Evolutionary conservation across 1,140 invertebrate genomes (phyloP), one percentile per base, ranked within the genome.

Genomic region (Aphelinus certus): DNA sequence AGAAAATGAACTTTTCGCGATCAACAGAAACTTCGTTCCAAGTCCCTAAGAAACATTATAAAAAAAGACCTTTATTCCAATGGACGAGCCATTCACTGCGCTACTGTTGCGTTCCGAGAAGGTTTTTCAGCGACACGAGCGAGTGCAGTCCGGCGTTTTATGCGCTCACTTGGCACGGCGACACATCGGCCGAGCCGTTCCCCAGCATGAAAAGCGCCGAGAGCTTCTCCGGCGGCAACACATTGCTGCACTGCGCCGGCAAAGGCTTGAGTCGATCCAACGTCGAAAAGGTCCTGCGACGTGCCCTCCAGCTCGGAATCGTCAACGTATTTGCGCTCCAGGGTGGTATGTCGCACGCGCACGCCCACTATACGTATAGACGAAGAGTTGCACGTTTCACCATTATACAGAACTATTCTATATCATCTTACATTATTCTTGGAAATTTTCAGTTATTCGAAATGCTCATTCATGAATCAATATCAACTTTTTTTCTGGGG

Each of bases 261-360:
- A 78, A 57, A 5, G 66, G 64, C 42, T 73, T 83, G 45, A 83
- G 69, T 9, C 7, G 64, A 0, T 10, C 61, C 2, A 71, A 81
- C 46, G 72, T 79, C 26, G 43, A 75, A 4, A 48, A 42, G 43
- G 79, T 84, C 9, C 46, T 84, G 48, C 76, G 58, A 1, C 73
- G 70, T 62, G 79, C 81, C 2, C 65, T 82, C 1, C 4, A 71
- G 5, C 9, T 63, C 48, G 82, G 79, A 3, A 81, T 79, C 56
- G 62, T 46, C 47, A 85, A 82, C 63, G 76, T 86, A 55, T 84
- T 85, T 76, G 81, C 77, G 2, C 71, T 87, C 42, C 77, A 75
- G 77, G 83, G 82, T 88, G 90, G 84, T 86, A 75, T 78, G 75
- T 64, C 53, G 10, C 88, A 80, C 26, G 26, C 26, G 26, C 26